Conservation (phyloP, 1,140 invertebrate species). For the Lepidurus couesii region DNA sequence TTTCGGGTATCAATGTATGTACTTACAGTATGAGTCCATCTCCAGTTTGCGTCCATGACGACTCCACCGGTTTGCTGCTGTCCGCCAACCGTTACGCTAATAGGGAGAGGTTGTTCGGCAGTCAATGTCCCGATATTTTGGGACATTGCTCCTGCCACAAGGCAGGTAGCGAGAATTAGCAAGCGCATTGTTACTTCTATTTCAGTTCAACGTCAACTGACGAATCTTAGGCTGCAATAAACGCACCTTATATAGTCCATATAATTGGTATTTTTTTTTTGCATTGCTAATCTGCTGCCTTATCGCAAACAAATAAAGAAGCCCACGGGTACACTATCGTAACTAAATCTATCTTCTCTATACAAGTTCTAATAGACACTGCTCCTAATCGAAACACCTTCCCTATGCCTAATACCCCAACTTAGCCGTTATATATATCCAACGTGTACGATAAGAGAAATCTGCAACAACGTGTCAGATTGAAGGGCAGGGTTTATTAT, state of each 20-base stretch:
- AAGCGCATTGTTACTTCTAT: constrained; percentile 23
- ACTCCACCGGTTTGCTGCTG: constrained; percentile 26
- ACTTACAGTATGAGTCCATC: constrained; percentile 36
- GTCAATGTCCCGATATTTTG: constrained; percentile 35
- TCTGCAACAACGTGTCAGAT: too few species aligned
- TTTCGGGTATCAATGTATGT: not conserved
- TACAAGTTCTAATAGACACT: too few species aligned
- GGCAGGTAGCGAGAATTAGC: constrained; percentile 30
- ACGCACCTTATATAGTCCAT: not conserved
- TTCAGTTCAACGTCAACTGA: not conserved
- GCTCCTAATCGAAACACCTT: too few species aligned
- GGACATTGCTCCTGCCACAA: constrained; percentile 28
- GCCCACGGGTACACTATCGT: too few species aligned
- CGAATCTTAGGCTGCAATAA: not conserved
- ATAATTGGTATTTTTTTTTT: not conserved
- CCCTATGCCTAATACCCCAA: too few species aligned
- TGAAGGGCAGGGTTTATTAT: too few species aligned
- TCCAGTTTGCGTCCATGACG: constrained; percentile 36
- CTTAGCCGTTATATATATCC: too few species aligned
- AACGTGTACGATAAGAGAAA: too few species aligned
- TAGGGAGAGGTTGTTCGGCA: constrained; percentile 25
- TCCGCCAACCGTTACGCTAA: constrained; percentile 35
- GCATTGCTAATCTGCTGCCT: not conserved
- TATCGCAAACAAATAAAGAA: not conserved
- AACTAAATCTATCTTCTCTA: too few species aligned